Base-by-base conservation (phyloP, 2,113 vertebrate genomes). In the Cyrtonyx montezumae region DNA sequence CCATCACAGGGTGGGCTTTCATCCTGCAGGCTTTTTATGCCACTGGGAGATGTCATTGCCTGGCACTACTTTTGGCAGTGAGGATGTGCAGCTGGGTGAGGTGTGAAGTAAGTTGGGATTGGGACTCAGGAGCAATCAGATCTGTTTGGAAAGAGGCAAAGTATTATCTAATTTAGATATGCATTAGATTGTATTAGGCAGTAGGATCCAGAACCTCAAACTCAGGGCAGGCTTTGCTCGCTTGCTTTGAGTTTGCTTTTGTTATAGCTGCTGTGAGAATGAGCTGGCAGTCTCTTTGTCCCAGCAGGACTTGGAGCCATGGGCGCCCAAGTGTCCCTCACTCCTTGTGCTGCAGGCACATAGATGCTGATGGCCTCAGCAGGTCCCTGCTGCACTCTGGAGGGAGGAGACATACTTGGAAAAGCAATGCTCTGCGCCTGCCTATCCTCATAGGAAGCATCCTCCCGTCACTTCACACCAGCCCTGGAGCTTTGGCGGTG, bases 261-360 rank as follows among this genome's bases (percentile, higher is more conserved):
- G 9, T 16, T 0, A 0, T 1, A 3, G 48, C 79, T 28, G 25
- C 37, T 22, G 3, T 26, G 32, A 68, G 56, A 80, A 61, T 61
- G n/a, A n/a, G n/a, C n/a, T n/a, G 37, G 55, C 40, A 3, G 21
- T 4, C 83, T 43, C 59, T 61, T 45, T 4, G 1, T 75, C 58
- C 78, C 13, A 40, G 53, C 48, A 69, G 55, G 36, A 49, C 45
- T 49, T 62, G 6, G 1, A 2, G 14, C 66, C 13, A 1, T 2
- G 66, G 56, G n/a, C n/a, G 7, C 25, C 21, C 67, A 3, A 20
- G 5, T 0, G 0, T 58, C 30, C 19, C 11, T 58, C 75, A n/a
- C 48, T 66, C 40, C 46, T 34, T 0, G 0, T 30, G 37, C 5
- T 2, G 4, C 66, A 13, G 66, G 40, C 25, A 42, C 2, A 0